Conservation (phyloP, 1,140 invertebrate genomes). For the Psilanteris sp. region DNA sequence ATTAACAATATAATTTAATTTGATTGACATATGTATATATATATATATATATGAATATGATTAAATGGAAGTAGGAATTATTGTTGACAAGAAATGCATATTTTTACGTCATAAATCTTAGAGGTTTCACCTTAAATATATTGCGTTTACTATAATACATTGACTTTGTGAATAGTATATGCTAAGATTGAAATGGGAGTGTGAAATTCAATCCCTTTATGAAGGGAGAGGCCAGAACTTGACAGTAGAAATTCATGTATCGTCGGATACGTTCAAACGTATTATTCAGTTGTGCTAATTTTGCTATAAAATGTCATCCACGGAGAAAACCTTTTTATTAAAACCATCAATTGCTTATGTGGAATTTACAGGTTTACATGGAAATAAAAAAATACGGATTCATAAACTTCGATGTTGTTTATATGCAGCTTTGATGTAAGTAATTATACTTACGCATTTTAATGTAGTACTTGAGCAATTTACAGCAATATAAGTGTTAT, state of each 20-base stretch:
- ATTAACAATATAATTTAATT: too few species aligned
- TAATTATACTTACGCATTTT: background rate
- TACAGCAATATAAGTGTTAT: too few species aligned
- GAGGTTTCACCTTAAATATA: slow-evolving; percentile 3
- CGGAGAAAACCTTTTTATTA: slow-evolving; percentile 81
- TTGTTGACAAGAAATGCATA: too few species aligned
- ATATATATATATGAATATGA: too few species aligned
- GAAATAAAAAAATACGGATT: slow-evolving; percentile 81
- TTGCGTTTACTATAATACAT: slow-evolving; percentile 40
- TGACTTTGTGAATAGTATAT: slow-evolving; percentile 29
- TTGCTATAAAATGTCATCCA: slow-evolving; percentile 60
- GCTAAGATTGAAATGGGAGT: slow-evolving; percentile 38
- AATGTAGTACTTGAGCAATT: too few species aligned
- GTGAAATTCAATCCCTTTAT: slow-evolving; percentile 54
- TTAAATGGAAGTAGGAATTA: too few species aligned
- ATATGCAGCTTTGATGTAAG: slow-evolving; percentile 84
- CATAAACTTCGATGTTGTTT: slow-evolving; percentile 86
- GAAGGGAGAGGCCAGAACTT: slow-evolving; percentile 48
- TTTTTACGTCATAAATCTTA: too few species aligned
- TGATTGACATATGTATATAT: too few species aligned
- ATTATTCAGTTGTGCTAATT: slow-evolving; percentile 13
- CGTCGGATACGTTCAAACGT: slow-evolving; percentile 2
- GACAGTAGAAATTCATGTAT: slow-evolving; percentile 33
- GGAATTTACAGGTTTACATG: slow-evolving; percentile 82
- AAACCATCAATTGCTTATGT: slow-evolving; percentile 81